A percentile compares a stretch with the other conserved stretches of the same genome.
These are phyloP conservation scores for Rhegmatorhina hoffmannsi DNA, from an alignment of 2,113 vertebrate species.

Conservation along the genomic window DNA sequence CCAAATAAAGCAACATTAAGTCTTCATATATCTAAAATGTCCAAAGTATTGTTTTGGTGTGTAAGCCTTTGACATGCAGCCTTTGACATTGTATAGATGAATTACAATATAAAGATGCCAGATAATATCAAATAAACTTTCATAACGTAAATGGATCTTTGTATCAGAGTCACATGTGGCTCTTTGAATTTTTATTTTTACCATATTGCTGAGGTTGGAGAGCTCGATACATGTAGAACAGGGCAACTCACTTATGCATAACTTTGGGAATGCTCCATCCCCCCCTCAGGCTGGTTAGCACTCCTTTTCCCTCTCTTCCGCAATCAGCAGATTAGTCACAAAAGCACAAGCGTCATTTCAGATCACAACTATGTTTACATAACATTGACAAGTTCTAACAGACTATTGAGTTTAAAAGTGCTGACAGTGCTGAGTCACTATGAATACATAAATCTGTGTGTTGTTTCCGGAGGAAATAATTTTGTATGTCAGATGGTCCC, in stretches of 20 bases:
- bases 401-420: background rate
- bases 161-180: background rate
- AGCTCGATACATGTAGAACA: background rate
- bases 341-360: background rate
- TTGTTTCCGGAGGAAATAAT: slow-evolving; percentile 22
- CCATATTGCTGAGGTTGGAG: background rate
- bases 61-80: background rate
- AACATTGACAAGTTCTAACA: slow-evolving; percentile 7
- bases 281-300: background rate
- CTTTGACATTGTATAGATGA: background rate
- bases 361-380: slow-evolving; percentile 23
- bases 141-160: background rate
- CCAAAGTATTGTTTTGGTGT: background rate
- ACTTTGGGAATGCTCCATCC: background rate
- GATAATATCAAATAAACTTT: background rate
- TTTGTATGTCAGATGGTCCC: background rate
- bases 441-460: slow-evolving; percentile 18
- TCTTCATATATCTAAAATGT: background rate
- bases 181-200: background rate
- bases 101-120: background rate
- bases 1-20: background rate
- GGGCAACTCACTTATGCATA: background rate
- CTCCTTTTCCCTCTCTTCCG: background rate
- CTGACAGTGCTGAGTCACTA: slow-evolving; percentile 65
- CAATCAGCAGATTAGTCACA: background rate